Conservation (phyloP, 2,888 invertebrate species). For the Stomorhina lunata region DNA sequence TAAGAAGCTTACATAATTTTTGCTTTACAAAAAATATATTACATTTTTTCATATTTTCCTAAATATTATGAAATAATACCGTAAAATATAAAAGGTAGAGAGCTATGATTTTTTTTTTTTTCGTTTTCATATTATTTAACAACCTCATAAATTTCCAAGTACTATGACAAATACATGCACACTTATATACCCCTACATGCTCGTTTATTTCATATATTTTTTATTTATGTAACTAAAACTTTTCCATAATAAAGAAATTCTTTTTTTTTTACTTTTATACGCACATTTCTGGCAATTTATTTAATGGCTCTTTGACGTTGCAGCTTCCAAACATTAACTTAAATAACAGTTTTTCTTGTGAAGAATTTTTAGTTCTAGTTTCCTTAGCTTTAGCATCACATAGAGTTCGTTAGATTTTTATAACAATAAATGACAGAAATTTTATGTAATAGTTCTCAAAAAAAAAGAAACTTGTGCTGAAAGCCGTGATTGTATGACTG, state of each 20-base stretch:
- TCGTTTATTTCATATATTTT: too few relatives aligned
- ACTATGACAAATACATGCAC: background rate
- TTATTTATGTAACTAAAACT: background rate
- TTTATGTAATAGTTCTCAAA: background rate
- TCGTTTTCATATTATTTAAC: background rate
- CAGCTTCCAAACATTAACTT: slow-evolving; percentile 12
- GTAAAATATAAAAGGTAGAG: background rate
- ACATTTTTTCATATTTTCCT: background rate
- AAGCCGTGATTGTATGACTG: background rate
- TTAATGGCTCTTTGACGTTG: background rate
- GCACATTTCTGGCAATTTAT: slow-evolving; percentile 3
- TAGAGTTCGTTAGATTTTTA: background rate
- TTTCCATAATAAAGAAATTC: background rate
- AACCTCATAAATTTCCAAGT: background rate
- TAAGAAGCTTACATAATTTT: background rate
- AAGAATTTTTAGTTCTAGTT: slow-evolving; percentile 1
- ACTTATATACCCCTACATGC: too few relatives aligned
- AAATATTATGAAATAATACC: background rate
- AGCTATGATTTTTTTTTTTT: too few relatives aligned
- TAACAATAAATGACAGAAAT: background rate
- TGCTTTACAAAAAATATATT: too few relatives aligned
- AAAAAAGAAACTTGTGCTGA: background rate
- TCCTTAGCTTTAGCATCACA: background rate
- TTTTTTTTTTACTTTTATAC: background rate
- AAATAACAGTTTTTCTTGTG: slow-evolving; percentile 13